These are phyloP conservation scores for Drosophila quadrilineata DNA, from an alignment of 1,140 invertebrate genomes.

Conservation along the genomic window DNA sequence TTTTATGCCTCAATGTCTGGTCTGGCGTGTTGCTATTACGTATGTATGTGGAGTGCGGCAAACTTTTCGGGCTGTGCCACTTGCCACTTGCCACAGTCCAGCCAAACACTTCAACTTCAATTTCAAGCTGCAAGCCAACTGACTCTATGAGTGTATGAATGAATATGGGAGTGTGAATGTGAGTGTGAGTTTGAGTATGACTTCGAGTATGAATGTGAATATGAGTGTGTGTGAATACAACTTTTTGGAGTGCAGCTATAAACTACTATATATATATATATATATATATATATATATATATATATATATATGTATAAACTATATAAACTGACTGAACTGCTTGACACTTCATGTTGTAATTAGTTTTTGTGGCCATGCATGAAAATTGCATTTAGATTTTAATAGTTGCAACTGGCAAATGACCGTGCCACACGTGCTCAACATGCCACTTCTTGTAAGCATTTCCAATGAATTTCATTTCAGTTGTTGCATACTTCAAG, in stretches of 20 bases:
- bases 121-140: neutral
- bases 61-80: slow-evolving; percentile 71
- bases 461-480: too few relatives aligned
- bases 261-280: too few relatives aligned
- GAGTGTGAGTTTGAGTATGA: neutral
- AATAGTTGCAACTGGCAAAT: slow-evolving; percentile 10
- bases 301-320: too few relatives aligned
- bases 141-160: neutral
- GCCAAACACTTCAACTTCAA: slow-evolving; percentile 28
- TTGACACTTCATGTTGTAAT: slow-evolving; percentile 75
- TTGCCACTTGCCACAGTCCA: slow-evolving; percentile 62
- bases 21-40: slow-evolving; percentile 30
- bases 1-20: slow-evolving; percentile 55
- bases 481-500: too few relatives aligned
- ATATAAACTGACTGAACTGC: slow-evolving; percentile 49
- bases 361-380: slow-evolving; percentile 75
- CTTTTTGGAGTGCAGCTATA: slow-evolving; percentile 19
- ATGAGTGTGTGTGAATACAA: neutral
- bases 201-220: neutral
- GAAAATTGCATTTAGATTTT: slow-evolving; percentile 50
- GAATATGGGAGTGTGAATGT: neutral
- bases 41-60: slow-evolving; percentile 29
- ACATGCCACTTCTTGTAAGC: slow-evolving; percentile 4
- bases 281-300: too few relatives aligned
- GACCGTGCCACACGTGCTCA: slow-evolving; percentile 27